A percentile compares a stretch with the other conserved stretches of the same genome.
phyloP scores from a whole-genome alignment of 2,888 invertebrate species.

The Limnephilus lunatus region DNA sequence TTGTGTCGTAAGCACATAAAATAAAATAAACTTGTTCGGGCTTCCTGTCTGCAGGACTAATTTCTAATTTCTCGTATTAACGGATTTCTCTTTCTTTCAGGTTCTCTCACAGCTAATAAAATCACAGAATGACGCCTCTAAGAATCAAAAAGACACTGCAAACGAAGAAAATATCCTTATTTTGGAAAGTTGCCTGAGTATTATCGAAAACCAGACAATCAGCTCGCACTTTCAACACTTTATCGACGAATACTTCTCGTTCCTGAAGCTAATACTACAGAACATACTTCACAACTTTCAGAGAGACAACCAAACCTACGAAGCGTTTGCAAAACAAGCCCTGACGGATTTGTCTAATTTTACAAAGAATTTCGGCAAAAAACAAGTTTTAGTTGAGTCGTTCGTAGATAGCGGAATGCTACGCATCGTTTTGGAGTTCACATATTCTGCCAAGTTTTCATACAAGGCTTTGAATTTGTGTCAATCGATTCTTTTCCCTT shows the following conservation, averaged over 20 bases:
- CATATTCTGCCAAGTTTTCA: slow-evolving; percentile 42
- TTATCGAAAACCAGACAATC: slow-evolving; percentile 59
- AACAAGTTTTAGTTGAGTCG: slow-evolving; percentile 54
- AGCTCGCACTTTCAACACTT: slow-evolving; percentile 58
- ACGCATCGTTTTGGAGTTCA: slow-evolving; percentile 58
- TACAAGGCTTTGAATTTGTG: slow-evolving; percentile 62
- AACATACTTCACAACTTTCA: slow-evolving; percentile 36
- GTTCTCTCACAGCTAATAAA: slow-evolving; percentile 52
- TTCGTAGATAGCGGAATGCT: slow-evolving; percentile 60
- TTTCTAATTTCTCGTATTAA: neutral
- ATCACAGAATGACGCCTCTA: slow-evolving; percentile 2
- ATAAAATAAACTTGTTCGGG: neutral
- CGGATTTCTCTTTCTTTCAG: slow-evolving; percentile 45
- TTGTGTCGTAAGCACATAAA: neutral
- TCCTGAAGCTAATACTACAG: slow-evolving; percentile 44
- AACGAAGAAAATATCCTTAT: slow-evolving; percentile 48
- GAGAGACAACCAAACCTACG: slow-evolving; percentile 19
- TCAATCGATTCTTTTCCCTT: slow-evolving; percentile 69
- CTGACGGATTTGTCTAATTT: slow-evolving; percentile 55
- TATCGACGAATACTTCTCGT: slow-evolving; percentile 55
- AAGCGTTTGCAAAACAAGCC: slow-evolving; percentile 47
- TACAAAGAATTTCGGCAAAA: slow-evolving; percentile 60
- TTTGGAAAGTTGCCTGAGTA: slow-evolving; percentile 57
- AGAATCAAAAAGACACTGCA: neutral
- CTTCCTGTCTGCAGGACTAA: neutral